phyloP scores from a whole-genome alignment of 2,113 vertebrate species.

The Chionomys nivalis region DNA sequence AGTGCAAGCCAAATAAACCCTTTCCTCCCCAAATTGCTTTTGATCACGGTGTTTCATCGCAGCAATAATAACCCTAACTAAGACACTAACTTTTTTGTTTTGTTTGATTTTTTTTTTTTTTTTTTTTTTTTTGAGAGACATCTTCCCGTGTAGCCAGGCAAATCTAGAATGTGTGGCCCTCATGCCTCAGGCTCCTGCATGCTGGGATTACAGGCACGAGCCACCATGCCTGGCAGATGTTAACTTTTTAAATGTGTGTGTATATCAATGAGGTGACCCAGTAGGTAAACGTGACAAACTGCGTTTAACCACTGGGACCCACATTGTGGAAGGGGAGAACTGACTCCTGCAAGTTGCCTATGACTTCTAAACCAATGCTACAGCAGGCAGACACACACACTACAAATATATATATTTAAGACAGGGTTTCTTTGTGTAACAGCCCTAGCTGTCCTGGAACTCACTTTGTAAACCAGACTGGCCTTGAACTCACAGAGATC shows the following conservation, averaged over 20 bases:
- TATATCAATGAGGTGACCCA: not conserved
- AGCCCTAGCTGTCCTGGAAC: not conserved
- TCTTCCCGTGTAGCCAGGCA: not conserved
- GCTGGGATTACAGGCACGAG: not conserved
- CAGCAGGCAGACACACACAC: not conserved
- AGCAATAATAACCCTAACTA: not conserved
- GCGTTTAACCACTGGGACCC: not conserved
- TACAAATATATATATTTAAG: not conserved
- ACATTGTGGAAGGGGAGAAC: not conserved
- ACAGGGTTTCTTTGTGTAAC: not conserved
- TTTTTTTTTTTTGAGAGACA: not conserved
- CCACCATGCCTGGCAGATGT: not conserved
- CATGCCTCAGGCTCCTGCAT: not conserved
- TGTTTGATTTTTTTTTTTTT: not conserved
- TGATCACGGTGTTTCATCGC: no score
- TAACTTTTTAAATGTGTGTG: not conserved
- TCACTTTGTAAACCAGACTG: not conserved
- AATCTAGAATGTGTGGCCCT: not conserved
- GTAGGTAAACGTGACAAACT: not conserved
- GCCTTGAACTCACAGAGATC: not conserved
- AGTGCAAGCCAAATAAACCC: not conserved
- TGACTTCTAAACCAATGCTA: not conserved
- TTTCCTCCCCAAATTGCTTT: not conserved
- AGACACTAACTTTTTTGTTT: not conserved
- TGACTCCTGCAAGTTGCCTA: no score